phyloP scores from a whole-genome alignment of 2,888 invertebrate species.

The Machimus atricapillus region DNA sequence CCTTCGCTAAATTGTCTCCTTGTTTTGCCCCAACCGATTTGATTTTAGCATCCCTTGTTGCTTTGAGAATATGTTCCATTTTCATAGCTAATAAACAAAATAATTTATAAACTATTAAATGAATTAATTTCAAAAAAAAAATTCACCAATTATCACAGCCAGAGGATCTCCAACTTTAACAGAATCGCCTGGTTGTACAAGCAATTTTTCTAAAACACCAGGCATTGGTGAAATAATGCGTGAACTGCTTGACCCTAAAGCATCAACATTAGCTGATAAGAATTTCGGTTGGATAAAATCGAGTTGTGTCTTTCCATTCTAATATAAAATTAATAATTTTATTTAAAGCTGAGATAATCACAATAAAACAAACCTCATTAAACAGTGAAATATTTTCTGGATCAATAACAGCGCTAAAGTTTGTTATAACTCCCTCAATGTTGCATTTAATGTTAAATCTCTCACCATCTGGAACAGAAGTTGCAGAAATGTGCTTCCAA shows the following conservation, averaged over 20 bases:
- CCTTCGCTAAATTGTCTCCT: slow-evolving; percentile 87
- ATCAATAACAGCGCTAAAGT: slow-evolving; percentile 67
- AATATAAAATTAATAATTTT: slow-evolving; percentile 8
- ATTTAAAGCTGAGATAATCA: not conserved
- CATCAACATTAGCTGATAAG: slow-evolving; percentile 60
- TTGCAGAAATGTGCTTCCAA: slow-evolving; percentile 66
- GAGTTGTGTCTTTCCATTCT: slow-evolving; percentile 75
- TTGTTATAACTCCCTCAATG: slow-evolving; percentile 66
- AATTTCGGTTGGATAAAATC: slow-evolving; percentile 70
- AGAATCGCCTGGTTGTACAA: slow-evolving; percentile 80
- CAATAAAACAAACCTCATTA: slow-evolving; percentile 63
- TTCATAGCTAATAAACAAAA: slow-evolving; percentile 81
- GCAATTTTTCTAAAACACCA: slow-evolving; percentile 89
- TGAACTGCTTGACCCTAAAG: slow-evolving; percentile 63
- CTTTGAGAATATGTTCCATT: slow-evolving; percentile 97
- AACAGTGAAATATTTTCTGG: slow-evolving; percentile 71
- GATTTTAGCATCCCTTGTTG: slow-evolving; percentile 79
- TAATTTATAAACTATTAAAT: not conserved
- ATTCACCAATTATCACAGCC: slow-evolving; percentile 78
- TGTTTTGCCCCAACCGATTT: slow-evolving; percentile 73
- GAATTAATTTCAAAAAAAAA: not conserved
- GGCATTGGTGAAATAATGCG: slow-evolving; percentile 91
- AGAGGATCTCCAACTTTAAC: slow-evolving; percentile 90
- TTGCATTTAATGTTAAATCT: slow-evolving; percentile 63
- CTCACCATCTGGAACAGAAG: slow-evolving; percentile 58